Evolutionary conservation across 1,140 invertebrate species (phyloP), one percentile per base, ranked within the genome.

Genomic region (Sminthurinus signatus): DNA sequence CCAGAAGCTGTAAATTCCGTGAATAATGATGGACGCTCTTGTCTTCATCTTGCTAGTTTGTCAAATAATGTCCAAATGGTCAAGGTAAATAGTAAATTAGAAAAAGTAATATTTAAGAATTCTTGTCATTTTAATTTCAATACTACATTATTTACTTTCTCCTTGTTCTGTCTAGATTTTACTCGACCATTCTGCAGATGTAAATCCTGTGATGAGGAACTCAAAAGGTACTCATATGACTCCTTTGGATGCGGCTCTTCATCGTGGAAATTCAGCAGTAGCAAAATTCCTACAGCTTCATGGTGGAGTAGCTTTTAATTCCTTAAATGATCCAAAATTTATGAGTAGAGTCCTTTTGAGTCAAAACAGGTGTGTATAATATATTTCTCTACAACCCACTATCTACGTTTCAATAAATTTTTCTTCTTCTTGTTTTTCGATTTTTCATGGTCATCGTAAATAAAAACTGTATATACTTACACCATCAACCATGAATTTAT

Each of bases 11-110:
- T 95, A 0, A 92, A 96, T 74, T 85, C 87, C 17, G 84, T 88
- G 14, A 98, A 97, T 74, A 89, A 91, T 71, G 92, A 95, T 74
- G 95, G 96, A 0, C 83, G 93, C 67, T 93, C 90, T 36, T 85
- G 92, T 19, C 79, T 99, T 27, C 96, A 99, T 77, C 87, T 98
- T 44, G 93, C 95, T 0, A 93, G 95, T 0, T 83, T 93, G 39
- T 90, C 92, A 73, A 95, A 97, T 72, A 91, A 97, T 76, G 83
- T 96, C 1, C 93, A 96, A 78, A 85, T 96, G 75, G 95, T 93
- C 77, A 93, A 93, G 78, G 80, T 83, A 51, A 43, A 15, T 36
- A n/a, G n/a, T 42, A n/a, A 12, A n/a, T 4, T 15, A 44, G 42
- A 15, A 25, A 39, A 44, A 50, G 17, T 23, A 23, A 10, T 10